Evolutionary conservation across 2,113 vertebrate genomes (phyloP), one percentile per base, ranked within the genome.

Genomic region (Gadus macrocephalus): DNA sequence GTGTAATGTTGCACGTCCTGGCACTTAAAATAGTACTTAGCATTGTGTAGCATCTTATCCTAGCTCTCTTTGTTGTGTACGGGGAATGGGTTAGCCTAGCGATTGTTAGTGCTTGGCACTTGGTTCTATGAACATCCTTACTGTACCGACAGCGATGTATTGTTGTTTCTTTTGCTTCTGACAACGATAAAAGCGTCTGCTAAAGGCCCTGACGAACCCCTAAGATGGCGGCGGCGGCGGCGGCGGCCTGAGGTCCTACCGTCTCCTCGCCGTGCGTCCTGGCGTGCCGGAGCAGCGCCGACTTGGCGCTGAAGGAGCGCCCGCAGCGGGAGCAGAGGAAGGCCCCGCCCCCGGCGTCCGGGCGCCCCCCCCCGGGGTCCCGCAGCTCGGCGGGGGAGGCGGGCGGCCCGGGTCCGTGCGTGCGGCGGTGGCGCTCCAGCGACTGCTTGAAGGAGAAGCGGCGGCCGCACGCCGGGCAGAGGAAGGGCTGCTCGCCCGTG

Each of bases 401-500:
- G 68, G 79, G 66, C 28, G 78, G 55, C 78, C 72, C 85, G 0
- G 78, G 65, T 4, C 69, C 74, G 78, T 89, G 89, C 0, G 85
- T 87, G 62, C 78, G 83, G 78, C 73, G 77, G 79, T 90, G 89
- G n/a, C 87, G 76, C 72, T 90, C 83, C 70, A 90, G 73, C 0
- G 86, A 90, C 75, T 89, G 86, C 61, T 89, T 89, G 76, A 89
- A 90, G 62, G 89, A 87, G 69, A 90, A 90, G 0, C 78, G 65
- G 0, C 78, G 76, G 1, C 83, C 85, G 0, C 90, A 90, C 64
- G 83, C 82, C 1, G 83, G 62, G 62, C 89, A 91, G 2, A 79
- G 66, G 73, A 85, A 91, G 5, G 89, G 89, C 70, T 82, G 86
- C 74, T 92, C 94, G 53, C 88, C 86, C 0, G 89, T 88, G 81